These are phyloP conservation scores for Anthonomus grandis DNA, from an alignment of 1,140 invertebrate genomes.

Conservation along the genomic window DNA sequence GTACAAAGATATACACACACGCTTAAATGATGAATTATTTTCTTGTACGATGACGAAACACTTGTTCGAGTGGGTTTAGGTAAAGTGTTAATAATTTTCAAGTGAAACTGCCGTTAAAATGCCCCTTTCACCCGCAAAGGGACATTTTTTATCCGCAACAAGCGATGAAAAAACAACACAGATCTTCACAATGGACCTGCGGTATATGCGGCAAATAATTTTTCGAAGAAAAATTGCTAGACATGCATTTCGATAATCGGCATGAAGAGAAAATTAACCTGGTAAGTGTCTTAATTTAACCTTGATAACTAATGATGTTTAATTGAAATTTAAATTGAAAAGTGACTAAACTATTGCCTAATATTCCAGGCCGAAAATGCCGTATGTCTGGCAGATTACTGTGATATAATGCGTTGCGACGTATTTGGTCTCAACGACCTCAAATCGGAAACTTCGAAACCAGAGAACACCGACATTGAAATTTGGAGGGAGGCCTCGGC, in stretches of 20 bases:
- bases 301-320: too few relatives aligned
- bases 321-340: too few relatives aligned
- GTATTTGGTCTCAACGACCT: slow-evolving; percentile 73
- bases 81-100: slow-evolving; percentile 3
- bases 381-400: slow-evolving; percentile 88
- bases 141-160: slow-evolving; percentile 86
- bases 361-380: slow-evolving; percentile 87
- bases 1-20: too few relatives aligned
- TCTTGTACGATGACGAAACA: too few relatives aligned
- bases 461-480: slow-evolving; percentile 70
- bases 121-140: slow-evolving; percentile 81
- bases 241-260: slow-evolving; percentile 85
- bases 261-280: slow-evolving; percentile 83
- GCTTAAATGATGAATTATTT: too few relatives aligned
- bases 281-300: too few relatives aligned
- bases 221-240: slow-evolving; percentile 82
- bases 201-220: slow-evolving; percentile 90
- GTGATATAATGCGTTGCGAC: slow-evolving; percentile 93
- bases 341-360: too few relatives aligned
- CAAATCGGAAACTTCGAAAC: slow-evolving; percentile 54
- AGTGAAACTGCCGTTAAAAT: slow-evolving; percentile 74
- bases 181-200: slow-evolving; percentile 86
- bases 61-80: too few relatives aligned
- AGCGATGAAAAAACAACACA: slow-evolving; percentile 73
- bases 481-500: slow-evolving; percentile 68